Base-by-base conservation (phyloP, 2,797 vertebrate genomes). In the Sus cebifrons region DNA sequence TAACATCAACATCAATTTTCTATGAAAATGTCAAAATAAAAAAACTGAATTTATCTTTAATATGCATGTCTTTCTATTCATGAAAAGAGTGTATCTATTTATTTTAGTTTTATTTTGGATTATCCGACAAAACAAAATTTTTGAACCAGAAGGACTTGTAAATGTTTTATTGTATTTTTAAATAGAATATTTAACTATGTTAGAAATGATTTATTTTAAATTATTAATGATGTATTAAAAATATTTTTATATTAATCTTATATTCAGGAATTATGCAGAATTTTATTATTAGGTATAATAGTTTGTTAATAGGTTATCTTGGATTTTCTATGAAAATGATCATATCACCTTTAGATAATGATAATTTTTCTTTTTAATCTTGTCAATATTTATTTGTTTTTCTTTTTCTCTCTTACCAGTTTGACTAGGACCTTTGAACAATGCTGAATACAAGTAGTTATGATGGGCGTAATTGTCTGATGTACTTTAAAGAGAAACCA, bases 181-280 rank as follows among this genome's bases (percentile, higher is more conserved):
- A 92, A 67, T 88, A 8, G 7, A 29, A 52, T 91, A 82, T 62
- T 82, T 86, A 32, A 44, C n/a, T 74, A 62, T 0, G 36, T 49
- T 88, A 86, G 40, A 74, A 88, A 89, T 92, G 5, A 64, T 65
- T 95, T 82, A 81, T 67, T 89, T 91, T 71, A 85, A 87, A 44
- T 73, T 85, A 15, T 83, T 82, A 67, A 62, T 52, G 16, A 0
- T 36, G 1, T 87, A n/a, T 20, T 82, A 71, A 85, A 44, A 23
- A 21, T 78, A 49, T 75, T 84, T 79, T 62, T 91, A 81, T 73
- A 87, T 58, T 70, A 25, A 86, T 60, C 40, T 62, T 90, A 60
- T 23, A 75, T 86, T 6, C 17, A 78, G 20, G 20, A 78, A 56
- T 14, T 85, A 29, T 70, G 20, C 17, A 79, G 58, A 86, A 78